These are phyloP conservation scores for Hyposoter didymator DNA, from an alignment of 2,888 invertebrate species.

Conservation along the genomic window DNA sequence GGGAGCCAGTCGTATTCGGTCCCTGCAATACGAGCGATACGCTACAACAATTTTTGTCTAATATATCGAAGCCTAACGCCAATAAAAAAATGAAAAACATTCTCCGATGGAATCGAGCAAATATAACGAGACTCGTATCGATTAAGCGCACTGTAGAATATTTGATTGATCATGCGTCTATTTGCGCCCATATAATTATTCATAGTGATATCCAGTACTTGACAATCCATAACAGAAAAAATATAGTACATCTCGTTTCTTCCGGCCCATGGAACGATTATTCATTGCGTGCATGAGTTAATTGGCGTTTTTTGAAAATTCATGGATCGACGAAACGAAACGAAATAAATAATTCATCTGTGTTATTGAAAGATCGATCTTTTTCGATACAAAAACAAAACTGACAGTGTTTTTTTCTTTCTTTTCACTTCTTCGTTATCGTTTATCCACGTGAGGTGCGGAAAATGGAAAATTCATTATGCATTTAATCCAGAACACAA, in stretches of 20 bases:
- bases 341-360: not conserved
- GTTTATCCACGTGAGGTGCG: conserved; percentile 42
- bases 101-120: conserved; percentile 31
- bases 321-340: conserved; percentile 52
- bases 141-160: conserved; percentile 27
- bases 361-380: not conserved
- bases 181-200: conserved; percentile 32
- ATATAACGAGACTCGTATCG: not conserved
- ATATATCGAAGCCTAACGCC: not conserved
- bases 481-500: not conserved
- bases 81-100: not conserved
- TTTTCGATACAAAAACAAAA: not conserved
- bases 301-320: conserved; percentile 47
- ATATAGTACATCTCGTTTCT: conserved; percentile 64
- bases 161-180: conserved; percentile 56
- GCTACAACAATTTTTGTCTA: conserved; percentile 4
- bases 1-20: conserved; percentile 18
- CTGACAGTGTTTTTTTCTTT: not conserved
- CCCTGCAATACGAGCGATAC: conserved; percentile 26
- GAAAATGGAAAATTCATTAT: not conserved
- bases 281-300: conserved; percentile 61
- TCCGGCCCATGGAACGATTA: conserved; percentile 64
- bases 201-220: not conserved
- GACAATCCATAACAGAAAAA: not conserved
- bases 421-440: conserved; percentile 13